A percentile compares a stretch with the other conserved stretches of the same genome.
Conservation (phyloP, 1,140 invertebrate species). For the Trichonephila inaurata region DNA sequence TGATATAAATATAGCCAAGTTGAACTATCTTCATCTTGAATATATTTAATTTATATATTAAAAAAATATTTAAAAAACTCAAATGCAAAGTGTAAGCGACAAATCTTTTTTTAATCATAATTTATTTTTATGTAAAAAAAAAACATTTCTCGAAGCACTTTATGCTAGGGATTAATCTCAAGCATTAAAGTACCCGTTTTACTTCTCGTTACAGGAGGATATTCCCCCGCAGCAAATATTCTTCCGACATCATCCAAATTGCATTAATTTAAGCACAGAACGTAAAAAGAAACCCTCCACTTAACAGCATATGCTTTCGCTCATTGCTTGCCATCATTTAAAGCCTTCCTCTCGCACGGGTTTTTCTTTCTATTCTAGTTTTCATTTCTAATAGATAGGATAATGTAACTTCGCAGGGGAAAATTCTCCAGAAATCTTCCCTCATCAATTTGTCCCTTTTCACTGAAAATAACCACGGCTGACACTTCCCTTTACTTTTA, state of each 20-base stretch:
- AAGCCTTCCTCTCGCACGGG: neutral
- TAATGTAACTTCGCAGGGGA: neutral
- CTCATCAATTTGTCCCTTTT: slow-evolving; percentile 6
- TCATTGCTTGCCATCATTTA: neutral
- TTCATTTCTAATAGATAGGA: neutral
- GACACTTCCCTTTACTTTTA: neutral
- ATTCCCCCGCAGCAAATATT: neutral
- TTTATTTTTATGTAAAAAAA: too few relatives aligned
- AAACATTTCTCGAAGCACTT: too few relatives aligned
- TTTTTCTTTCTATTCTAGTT: neutral
- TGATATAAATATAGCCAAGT: too few relatives aligned
- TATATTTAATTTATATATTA: too few relatives aligned
- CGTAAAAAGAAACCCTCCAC: neutral
- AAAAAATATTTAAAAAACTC: too few relatives aligned
- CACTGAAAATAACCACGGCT: neutral
- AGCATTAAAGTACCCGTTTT: neutral
- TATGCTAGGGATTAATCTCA: too few relatives aligned
- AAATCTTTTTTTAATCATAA: too few relatives aligned
- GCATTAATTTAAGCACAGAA: neutral
- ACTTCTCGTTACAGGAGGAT: neutral
- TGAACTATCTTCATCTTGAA: too few relatives aligned
- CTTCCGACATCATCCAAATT: slow-evolving; percentile 20
- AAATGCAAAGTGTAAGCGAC: too few relatives aligned
- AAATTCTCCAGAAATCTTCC: slow-evolving; percentile 13
- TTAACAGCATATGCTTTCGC: neutral